Base-by-base conservation (phyloP, 2,888 invertebrate species). In the Lycia hirtaria region DNA sequence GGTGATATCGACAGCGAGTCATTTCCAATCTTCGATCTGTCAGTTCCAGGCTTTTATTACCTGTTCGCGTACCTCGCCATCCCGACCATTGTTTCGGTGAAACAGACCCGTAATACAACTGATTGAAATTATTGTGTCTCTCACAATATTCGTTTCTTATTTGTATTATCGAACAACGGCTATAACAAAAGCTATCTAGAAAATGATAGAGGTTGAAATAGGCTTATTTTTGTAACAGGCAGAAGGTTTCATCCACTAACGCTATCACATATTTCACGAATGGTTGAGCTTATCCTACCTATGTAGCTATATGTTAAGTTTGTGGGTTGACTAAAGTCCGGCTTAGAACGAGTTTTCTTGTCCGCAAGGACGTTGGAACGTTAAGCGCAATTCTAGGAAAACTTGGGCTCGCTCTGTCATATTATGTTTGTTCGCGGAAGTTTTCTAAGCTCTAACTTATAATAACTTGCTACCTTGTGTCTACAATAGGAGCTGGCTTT, bases 361-460 rank as follows among this genome's bases (percentile, higher is more conserved):
- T 56, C 59, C 58, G 37, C 57, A 56, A 56, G 50, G 60, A 59
- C 52, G 57, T 37, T 9, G 48, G 47, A 58, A 55, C 61, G 54
- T 58, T 64, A 60, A 63, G 50, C 60, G 52, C 61, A 55, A 57
- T 61, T 61, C 45, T 56, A 48, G 59, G 59, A 56, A 60, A 67
- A 64, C 59, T 67, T 67, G 40, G 44, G 57, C 54, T 50, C 51
- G 55, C 52, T 54, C 54, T 62, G 67, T 67, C 65, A 67, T 65
- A 65, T 65, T 63, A 67, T 65, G 65, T 67, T 67, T 67, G 67
- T 64, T 65, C 58, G 19, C 15, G 33, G 37, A 63, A 63, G 57
- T 67, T 65, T 62, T 60, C 65, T 62, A 62, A 67, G 65, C 60
- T 67, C 55, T 57, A 62, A 67, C 63, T 67, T 67, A 64, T 65